Base-by-base conservation (phyloP, 2,888 invertebrate species). In the Thymelicus acteon region DNA sequence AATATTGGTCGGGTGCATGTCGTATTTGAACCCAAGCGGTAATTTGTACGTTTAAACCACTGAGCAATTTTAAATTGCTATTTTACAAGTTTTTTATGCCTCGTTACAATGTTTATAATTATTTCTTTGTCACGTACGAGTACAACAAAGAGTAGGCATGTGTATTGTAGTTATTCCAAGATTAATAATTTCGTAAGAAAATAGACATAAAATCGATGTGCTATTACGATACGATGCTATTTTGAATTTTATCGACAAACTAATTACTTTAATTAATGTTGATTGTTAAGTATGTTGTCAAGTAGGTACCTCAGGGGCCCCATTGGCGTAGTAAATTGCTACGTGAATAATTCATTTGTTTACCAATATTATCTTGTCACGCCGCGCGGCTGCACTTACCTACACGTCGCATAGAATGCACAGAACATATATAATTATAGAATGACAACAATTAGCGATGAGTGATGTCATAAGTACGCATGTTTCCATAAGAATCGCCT, bases 401-500 rank as follows among this genome's bases (percentile, higher is more conserved):
- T 66, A 58, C 62, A 15, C 15, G 49, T 49, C 64, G 57, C 64
- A 48, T 68, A n/a, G 60, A n/a, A n/a, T n/a, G n/a, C n/a, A n/a
- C n/a, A n/a, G n/a, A n/a, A n/a, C n/a, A n/a, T n/a, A n/a, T n/a
- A n/a, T n/a, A n/a, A n/a, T n/a, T n/a, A n/a, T n/a, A n/a, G n/a
- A 47, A 72, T 71, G 69, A 73, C 66, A 72, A 60, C 60, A 73
- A 68, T 71, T 44, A 62, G 65, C 54, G 44, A 44, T 72, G 73
- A 74, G 75, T 81, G 77, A 80, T 78, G 79, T 79, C 78, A 82
- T 75, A 80, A 60, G n/a, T 78, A 89, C 86, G 86, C 86, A 88
- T 84, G 81, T 79, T 79, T 80, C 75, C 73, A 78, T 79, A 78
- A 79, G 83, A 87, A 89, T 88, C 77, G 88, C 87, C 88, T 91